Conservation (phyloP, 2,797 vertebrate species). For the Bovichtus diacanthus region DNA sequence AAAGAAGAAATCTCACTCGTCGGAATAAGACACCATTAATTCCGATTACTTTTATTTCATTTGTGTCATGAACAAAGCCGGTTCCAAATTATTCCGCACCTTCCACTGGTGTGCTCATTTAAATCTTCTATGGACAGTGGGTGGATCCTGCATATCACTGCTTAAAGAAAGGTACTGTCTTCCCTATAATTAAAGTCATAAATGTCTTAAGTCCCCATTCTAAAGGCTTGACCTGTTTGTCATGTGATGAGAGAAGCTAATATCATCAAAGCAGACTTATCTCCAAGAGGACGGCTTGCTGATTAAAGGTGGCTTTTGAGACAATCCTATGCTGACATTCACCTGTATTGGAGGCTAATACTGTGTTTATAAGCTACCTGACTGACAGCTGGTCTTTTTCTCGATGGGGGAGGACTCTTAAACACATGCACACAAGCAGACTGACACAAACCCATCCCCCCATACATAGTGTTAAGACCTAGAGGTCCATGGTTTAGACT, state of each 20-base stretch:
- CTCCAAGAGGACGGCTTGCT: conserved; percentile 53
- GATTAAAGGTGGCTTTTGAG: conserved; percentile 80
- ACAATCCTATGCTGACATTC: conserved; percentile 75
- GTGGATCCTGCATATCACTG: not conserved
- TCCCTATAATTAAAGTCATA: conserved; percentile 67
- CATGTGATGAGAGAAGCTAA: conserved; percentile 68
- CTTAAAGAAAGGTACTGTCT: conserved; percentile 28
- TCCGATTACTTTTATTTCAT: not conserved
- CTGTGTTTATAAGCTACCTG: conserved; percentile 73
- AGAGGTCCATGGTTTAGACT: conserved; percentile 45
- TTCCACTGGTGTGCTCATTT: conserved; percentile 10
- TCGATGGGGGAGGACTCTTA: conserved; percentile 18
- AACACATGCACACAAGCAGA: conserved; percentile 29
- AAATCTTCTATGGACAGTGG: not conserved
- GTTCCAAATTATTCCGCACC: not conserved
- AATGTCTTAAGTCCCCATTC: conserved; percentile 63
- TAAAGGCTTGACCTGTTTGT: conserved; percentile 63
- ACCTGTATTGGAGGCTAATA: conserved; percentile 76
- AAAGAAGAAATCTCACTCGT: not conserved
- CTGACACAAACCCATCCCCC: conserved; percentile 18
- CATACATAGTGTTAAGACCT: conserved; percentile 28
- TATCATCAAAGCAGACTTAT: conserved; percentile 70
- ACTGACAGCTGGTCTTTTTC: conserved; percentile 61
- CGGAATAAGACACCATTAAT: not conserved
- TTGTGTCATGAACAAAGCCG: not conserved